These are phyloP conservation scores for Volucella inflata DNA, from an alignment of 2,888 invertebrate species.

Conservation along the genomic window DNA sequence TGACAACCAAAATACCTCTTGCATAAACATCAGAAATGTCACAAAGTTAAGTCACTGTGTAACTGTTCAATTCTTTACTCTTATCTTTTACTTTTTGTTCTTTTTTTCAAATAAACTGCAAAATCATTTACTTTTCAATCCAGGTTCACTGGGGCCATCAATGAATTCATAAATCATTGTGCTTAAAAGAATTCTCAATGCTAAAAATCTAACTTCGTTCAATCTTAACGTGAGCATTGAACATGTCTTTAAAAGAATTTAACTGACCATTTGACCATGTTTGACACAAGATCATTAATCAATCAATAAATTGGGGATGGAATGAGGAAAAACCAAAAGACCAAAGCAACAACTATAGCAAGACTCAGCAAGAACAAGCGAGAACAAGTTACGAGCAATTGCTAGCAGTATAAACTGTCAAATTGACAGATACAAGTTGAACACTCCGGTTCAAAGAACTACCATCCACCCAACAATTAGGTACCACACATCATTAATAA, in stretches of 20 bases:
- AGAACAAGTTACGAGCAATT: constrained; percentile 13
- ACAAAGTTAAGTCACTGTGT: too few species aligned
- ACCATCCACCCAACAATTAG: constrained; percentile 31
- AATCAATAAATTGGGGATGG: constrained; percentile 53
- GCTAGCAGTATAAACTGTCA: constrained; percentile 57
- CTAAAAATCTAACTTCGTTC: constrained; percentile 3
- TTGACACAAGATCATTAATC: constrained; percentile 69
- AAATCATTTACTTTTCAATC: constrained; percentile 50
- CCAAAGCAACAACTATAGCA: constrained; percentile 35
- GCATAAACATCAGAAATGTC: too few species aligned
- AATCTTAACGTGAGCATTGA: not conserved
- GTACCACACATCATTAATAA: constrained; percentile 47
- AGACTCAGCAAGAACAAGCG: constrained; percentile 8
- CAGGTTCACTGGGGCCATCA: constrained; percentile 63
- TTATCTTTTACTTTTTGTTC: too few species aligned
- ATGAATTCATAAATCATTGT: constrained; percentile 67
- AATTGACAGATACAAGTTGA: constrained; percentile 59
- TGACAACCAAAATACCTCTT: too few species aligned
- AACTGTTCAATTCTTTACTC: too few species aligned
- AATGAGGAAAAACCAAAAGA: constrained; percentile 9
- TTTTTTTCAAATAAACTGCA: not conserved
- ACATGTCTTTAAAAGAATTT: constrained; percentile 36
- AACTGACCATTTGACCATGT: constrained; percentile 63
- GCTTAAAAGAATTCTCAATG: constrained; percentile 45
- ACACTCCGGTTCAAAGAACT: constrained; percentile 47